Evolutionary conservation across 2,888 invertebrate genomes (phyloP).

Genomic region (Aporophyla nigra): DNA sequence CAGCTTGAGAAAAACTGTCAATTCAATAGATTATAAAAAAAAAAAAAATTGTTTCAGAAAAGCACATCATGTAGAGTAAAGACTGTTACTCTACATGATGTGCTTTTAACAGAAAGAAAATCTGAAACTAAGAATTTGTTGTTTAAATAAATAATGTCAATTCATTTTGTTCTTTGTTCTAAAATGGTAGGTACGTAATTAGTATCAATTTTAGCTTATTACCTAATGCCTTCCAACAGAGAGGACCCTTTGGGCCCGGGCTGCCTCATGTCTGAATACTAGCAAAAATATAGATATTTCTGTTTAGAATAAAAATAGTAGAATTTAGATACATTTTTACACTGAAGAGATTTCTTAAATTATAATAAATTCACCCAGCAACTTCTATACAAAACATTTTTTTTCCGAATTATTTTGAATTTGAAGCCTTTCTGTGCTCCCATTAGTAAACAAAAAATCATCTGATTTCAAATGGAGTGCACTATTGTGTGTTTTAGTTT

Average conservation of each 20-base stretch:
- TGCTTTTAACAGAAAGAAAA: background rate
- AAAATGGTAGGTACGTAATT: background rate
- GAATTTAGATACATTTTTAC: background rate
- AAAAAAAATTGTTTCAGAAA: no score
- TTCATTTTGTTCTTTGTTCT: no score
- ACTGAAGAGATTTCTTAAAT: background rate
- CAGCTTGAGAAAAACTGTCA: background rate
- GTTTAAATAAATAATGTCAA: background rate
- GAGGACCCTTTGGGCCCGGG: background rate
- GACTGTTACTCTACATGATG: no score
- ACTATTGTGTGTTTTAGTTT: no score
- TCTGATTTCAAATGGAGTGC: background rate
- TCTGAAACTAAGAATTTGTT: background rate
- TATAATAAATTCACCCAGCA: background rate
- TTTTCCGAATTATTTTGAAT: background rate
- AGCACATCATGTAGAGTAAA: no score
- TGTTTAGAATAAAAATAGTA: background rate
- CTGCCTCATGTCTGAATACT: background rate
- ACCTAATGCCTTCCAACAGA: background rate
- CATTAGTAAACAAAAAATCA: background rate
- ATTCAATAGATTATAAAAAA: no score
- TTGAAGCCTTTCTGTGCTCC: background rate
- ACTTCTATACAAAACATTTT: background rate
- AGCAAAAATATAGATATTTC: background rate
- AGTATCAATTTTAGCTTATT: no score